phyloP scores from a whole-genome alignment of 1,140 invertebrate species.

The Heliconius himera region DNA sequence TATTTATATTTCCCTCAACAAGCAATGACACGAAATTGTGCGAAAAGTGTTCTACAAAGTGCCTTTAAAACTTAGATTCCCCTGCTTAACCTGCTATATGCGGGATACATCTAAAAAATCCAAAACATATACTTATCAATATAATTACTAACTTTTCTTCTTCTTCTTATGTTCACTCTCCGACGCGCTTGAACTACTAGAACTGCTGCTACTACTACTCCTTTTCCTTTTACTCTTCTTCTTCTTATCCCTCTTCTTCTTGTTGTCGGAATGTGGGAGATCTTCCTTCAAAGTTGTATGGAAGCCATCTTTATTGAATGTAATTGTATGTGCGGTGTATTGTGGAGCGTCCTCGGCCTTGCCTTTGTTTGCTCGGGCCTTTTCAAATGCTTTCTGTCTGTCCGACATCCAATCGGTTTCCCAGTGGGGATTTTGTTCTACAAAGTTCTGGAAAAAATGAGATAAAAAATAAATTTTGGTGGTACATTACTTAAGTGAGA shows the following conservation, averaged over 20 bases:
- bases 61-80: too few relatives aligned
- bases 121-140: too few relatives aligned
- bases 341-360: slow-evolving; percentile 50
- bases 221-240: slow-evolving; percentile 84
- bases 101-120: too few relatives aligned
- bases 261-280: slow-evolving; percentile 50
- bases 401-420: slow-evolving; percentile 92
- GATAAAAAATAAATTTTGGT: neutral
- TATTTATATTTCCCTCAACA: too few relatives aligned
- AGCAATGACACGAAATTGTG: too few relatives aligned
- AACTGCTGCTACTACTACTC: slow-evolving; percentile 76
- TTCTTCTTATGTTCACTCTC: slow-evolving; percentile 76
- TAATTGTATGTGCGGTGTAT: slow-evolving; percentile 74
- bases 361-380: slow-evolving; percentile 53
- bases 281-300: slow-evolving; percentile 14
- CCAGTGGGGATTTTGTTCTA: slow-evolving; percentile 91
- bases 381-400: slow-evolving; percentile 87
- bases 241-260: slow-evolving; percentile 81
- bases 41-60: too few relatives aligned
- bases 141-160: slow-evolving; percentile 66
- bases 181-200: slow-evolving; percentile 71
- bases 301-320: slow-evolving; percentile 59
- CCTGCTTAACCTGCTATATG: too few relatives aligned
- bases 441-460: slow-evolving; percentile 82
- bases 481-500: too few relatives aligned